Evolutionary conservation across 2,888 invertebrate species (phyloP).

Genomic region (Hedya salicella): DNA sequence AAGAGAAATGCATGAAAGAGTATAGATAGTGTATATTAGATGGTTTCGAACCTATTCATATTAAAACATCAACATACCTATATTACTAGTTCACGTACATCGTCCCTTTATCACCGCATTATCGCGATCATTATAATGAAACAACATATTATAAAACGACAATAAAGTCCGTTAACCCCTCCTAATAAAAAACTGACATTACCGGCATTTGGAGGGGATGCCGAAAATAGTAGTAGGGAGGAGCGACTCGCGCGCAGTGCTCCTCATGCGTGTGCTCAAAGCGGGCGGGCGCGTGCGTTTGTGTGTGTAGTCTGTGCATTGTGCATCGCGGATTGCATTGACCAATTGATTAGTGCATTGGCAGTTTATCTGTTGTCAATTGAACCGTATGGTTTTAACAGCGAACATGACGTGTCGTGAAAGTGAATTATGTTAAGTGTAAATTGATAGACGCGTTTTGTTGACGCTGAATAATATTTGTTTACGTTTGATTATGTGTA

Average conservation of each 20-base stretch:
- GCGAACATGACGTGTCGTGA: not conserved
- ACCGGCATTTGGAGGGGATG: conserved; percentile 51
- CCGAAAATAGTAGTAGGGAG: conserved; percentile 70
- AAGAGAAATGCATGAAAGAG: too few species aligned
- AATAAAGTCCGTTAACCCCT: conserved; percentile 39
- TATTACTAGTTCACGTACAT: not conserved
- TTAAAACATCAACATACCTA: not conserved
- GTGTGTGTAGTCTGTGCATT: not conserved
- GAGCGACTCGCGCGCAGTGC: conserved; percentile 60
- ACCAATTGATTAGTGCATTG: not conserved
- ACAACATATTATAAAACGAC: conserved; percentile 32
- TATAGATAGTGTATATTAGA: too few species aligned
- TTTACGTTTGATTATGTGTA: not conserved
- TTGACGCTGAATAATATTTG: not conserved
- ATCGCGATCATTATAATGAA: conserved; percentile 22
- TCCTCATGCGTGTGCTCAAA: conserved; percentile 54
- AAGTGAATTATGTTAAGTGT: not conserved
- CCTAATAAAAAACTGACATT: conserved; percentile 36
- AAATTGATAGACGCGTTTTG: not conserved
- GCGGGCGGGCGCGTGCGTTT: conserved; percentile 10
- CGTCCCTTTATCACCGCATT: conserved; percentile 30
- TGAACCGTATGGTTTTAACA: not conserved
- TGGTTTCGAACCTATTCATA: not conserved
- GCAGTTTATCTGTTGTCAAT: not conserved
- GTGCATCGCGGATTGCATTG: not conserved